Base-by-base conservation (phyloP, 1,140 invertebrate genomes). In the Diorhabda carinulata region DNA sequence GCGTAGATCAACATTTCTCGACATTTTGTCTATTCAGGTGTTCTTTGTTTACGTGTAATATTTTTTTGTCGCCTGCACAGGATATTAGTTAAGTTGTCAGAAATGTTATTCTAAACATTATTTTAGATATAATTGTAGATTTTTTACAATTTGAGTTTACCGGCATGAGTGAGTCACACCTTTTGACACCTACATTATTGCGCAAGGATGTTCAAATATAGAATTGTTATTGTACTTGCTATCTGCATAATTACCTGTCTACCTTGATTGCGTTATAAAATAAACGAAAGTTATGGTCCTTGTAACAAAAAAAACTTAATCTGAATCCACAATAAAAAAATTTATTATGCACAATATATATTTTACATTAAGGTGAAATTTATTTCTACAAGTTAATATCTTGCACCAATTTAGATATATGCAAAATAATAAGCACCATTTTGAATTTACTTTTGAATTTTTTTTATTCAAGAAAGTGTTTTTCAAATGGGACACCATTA, bases 1-100 rank as follows among this genome's bases (percentile, higher is more conserved):
- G 47, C n/a, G 47, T 52, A 6, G 58, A 25, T 25, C 58, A 25
- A 59, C 2, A 59, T 59, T 59, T 59, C 40, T 3, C 58, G 58
- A 59, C 58, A 25, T 59, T 59, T 10, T 59, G 40, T 56, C 52
- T 56, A 56, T 52, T 52, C 47, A 52, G 47, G 47, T 52, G 47
- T 4, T 59, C 40, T 59, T 10, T 59, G n/a, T 59, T 59, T 41
- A 59, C 40, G 5, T 59, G 47, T 52, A 52, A 52, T 52, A 52
- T 52, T 52, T 52, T 52, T 52, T 6, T 52, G 6, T 6, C 6
- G 47, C 47, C n/a, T 52, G 47, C 47, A 52, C 47, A 25, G 47
- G 47, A 52, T 0, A n/a, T 52, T 3, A 8, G 47, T 52, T 25
- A 25, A 25, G 47, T 52, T 52, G 47, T n/a, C 47, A 52, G n/a